Evolutionary conservation across 2,888 invertebrate genomes (phyloP).

Genomic region (Chloromyia formosa): DNA sequence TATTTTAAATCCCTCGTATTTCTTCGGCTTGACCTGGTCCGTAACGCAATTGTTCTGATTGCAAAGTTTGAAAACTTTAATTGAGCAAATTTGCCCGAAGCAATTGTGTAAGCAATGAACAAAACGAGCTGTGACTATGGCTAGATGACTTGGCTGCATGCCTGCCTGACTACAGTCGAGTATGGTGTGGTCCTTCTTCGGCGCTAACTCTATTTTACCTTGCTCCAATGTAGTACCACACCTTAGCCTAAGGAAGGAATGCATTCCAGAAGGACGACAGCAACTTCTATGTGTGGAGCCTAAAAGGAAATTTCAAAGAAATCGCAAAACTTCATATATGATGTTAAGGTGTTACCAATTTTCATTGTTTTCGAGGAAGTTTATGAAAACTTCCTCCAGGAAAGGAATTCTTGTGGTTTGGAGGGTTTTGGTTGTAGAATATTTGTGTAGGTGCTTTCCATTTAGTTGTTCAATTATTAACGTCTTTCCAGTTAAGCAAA

Average conservation of each 20-base stretch:
- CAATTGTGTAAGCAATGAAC: constrained; percentile 30
- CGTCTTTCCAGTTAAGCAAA: no score
- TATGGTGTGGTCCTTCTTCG: background rate
- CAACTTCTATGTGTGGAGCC: background rate
- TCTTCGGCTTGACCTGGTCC: constrained; percentile 37
- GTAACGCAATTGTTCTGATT: constrained; percentile 40
- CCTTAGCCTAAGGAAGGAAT: constrained; percentile 35
- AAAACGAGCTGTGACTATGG: constrained; percentile 4
- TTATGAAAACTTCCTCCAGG: no score
- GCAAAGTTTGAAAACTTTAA: constrained; percentile 37
- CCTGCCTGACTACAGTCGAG: background rate
- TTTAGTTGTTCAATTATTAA: no score
- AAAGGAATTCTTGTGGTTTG: no score
- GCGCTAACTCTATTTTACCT: background rate
- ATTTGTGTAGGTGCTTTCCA: no score
- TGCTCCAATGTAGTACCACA: constrained; percentile 18
- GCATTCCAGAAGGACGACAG: constrained; percentile 5
- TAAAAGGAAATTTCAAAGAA: constrained; percentile 20
- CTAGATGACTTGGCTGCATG: background rate
- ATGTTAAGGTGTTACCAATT: background rate
- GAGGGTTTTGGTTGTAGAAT: no score
- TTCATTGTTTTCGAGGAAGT: background rate
- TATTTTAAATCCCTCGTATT: background rate
- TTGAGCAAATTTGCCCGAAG: constrained; percentile 39
- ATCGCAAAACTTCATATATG: background rate